Base-by-base conservation (phyloP, 2,888 invertebrate species). In the Bibio marci region DNA sequence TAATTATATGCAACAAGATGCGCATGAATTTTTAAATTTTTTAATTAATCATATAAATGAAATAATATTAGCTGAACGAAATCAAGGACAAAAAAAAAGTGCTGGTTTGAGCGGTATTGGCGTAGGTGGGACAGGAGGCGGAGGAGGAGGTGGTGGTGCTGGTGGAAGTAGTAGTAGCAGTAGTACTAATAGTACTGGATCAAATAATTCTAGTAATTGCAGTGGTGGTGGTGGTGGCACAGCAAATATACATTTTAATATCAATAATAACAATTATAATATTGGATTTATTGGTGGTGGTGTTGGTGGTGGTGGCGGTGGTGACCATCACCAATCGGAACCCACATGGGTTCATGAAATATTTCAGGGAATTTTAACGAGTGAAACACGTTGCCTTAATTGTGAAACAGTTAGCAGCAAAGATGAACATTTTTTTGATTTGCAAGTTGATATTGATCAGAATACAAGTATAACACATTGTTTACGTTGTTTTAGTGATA, bases 1-100 rank as follows among this genome's bases (percentile, higher is more conserved):
- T 66, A 99, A 99, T 64, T 98, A 95, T 57, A 91, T 95, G 87
- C 97, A 98, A 63, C 98, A 98, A 66, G 98, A 99, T 77, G 98
- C 98, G 36, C 98, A 99, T 61, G 98, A 99, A 62, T 99, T 99
- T 68, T 73, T 99, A 46, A 99, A 99, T 65, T 98, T 97, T 64
- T 72, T 99, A 45, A 86, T 99, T 47, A 99, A 99, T 66, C 91
- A 92, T 57, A 94, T 95, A 54, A 94, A 92, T 65, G 95, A 95
- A 70, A 90, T 92, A 52, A 86, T 98, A 54, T 70, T 94, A 67
- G 91, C 91, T 80, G 68, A 62, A 40, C 51, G 62, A 12, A 61
- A 62, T 46, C 45, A 43, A 26, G 41, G 43, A 8, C 47, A 52
- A 3, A 52, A 49, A 44, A 55, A 51, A 15, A 27, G 15, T 11